A percentile compares a stretch with the other conserved stretches of the same genome.
Conservation (phyloP, 1,140 invertebrate species). For the Ganaspis sp. region DNA sequence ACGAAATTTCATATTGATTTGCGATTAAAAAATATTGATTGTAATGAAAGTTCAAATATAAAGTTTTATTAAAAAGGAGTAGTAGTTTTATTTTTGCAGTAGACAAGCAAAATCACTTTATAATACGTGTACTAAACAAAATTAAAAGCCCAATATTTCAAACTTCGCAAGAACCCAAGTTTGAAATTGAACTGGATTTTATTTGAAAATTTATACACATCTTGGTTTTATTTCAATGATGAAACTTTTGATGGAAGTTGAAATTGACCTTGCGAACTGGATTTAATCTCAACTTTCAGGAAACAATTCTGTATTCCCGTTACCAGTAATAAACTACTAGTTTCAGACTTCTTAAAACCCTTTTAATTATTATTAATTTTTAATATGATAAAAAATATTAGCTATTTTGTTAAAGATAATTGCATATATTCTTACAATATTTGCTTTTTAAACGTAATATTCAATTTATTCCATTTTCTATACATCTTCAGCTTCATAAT, state of each 20-base stretch:
- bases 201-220: background rate
- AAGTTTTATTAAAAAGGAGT: no score
- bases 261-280: constrained; percentile 11
- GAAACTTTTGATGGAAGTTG: constrained; percentile 26
- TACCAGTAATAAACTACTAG: background rate
- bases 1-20: no score
- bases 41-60: no score
- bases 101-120: no score
- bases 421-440: no score
- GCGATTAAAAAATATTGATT: no score
- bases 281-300: constrained; percentile 27
- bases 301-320: background rate
- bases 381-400: background rate
- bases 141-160: background rate
- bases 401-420: background rate
- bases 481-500: no score
- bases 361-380: background rate
- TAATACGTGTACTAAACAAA: no score
- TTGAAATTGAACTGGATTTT: background rate
- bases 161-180: background rate
- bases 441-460: no score
- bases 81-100: no score
- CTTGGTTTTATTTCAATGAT: background rate
- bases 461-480: no score
- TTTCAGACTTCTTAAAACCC: background rate